These are phyloP conservation scores for Neotoxoptera formosana DNA, from an alignment of 1,140 invertebrate genomes.

Conservation along the genomic window DNA sequence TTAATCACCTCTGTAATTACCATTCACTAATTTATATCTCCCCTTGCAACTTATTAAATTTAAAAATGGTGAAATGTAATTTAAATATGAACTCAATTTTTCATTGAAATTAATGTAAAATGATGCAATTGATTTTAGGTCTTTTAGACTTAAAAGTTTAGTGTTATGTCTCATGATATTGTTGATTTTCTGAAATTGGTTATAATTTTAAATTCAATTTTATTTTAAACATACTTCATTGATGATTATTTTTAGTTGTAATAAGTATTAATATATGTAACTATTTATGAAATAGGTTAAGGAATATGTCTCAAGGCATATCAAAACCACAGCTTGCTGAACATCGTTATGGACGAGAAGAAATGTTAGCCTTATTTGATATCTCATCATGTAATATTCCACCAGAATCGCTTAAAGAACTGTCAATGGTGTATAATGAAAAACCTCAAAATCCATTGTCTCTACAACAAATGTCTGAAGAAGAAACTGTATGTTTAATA, in stretches of 20 bases:
- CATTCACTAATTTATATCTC: not conserved
- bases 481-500: constrained; percentile 73
- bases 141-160: not conserved
- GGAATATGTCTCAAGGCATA: constrained; percentile 70
- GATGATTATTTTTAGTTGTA: not conserved
- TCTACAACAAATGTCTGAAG: constrained; percentile 78
- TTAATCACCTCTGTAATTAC: not conserved
- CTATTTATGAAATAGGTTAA: constrained; percentile 66
- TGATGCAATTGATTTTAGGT: not conserved
- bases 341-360: constrained; percentile 83
- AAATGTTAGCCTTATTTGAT: constrained; percentile 85
- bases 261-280: not conserved
- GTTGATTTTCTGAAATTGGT: not conserved
- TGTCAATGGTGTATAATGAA: constrained; percentile 75
- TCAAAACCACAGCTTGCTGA: constrained; percentile 75
- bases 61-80: not conserved
- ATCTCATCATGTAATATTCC: constrained; percentile 62
- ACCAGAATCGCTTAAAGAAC: constrained; percentile 72
- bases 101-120: not conserved
- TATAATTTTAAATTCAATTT: not conserved
- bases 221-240: not conserved
- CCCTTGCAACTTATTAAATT: not conserved
- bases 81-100: not conserved
- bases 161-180: not conserved
- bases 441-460: constrained; percentile 80